Evolutionary conservation across 2,113 vertebrate species (phyloP), one percentile per base, ranked within the genome.

Genomic region (Oplegnathus fasciatus): DNA sequence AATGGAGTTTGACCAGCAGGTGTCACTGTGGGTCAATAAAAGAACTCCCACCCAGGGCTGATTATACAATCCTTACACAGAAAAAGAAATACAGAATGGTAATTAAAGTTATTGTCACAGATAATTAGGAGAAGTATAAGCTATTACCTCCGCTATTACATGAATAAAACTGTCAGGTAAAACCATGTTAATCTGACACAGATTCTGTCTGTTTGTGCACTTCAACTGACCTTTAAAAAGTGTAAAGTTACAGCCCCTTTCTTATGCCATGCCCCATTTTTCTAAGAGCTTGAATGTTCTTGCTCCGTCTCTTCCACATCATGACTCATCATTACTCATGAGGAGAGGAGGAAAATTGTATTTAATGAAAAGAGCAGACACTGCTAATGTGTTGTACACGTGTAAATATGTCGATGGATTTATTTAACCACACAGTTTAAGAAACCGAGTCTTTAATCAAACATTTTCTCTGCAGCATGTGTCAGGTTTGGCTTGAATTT

Each of bases 311-410:
- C 50, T 20, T 24, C 11, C 46, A 22, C 64, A 61, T 24, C 48
- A 37, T 74, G 77, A 83, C 67, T 83, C 86, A 81, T 62, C 44
- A 46, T 72, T 42, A 68, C 50, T 88, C 80, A 80, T 10, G 5
- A n/a, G 3, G n/a, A 64, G 18, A 5, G 8, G 30, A 55, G 6
- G 37, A 17, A 11, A 50, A 26, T n/a, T 11, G 9, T n/a, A 1
- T 18, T 42, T 55, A n/a, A 42, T 17, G 20, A 44, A n/a, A 44
- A 46, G 11, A 28, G 66, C 46, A 64, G n/a, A 44, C 20, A 3
- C 28, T 26, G 40, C 22, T 26, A 22, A 37, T 26, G 18, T 52
- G 52, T 26, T 17, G 22, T 40, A 15, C 48, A 54, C 52, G 22
- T 10, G 11, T 11, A 50, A 37, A 52, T 37, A 55, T 72, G 44